Conservation (phyloP, 2,888 invertebrate species). For the Ethmia dodecea region DNA sequence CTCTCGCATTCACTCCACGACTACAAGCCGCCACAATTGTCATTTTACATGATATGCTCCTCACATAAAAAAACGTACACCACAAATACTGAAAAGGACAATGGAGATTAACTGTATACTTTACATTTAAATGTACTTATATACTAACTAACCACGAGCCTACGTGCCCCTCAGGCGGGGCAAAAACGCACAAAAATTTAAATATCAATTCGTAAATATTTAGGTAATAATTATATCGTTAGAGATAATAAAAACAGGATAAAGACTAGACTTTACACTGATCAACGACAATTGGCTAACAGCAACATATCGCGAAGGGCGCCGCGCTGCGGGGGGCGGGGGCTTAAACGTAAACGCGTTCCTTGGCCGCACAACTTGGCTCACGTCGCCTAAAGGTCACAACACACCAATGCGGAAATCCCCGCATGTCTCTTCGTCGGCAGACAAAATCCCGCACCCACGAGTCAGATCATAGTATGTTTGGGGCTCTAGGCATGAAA, state of each 20-base stretch:
- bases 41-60: conserved; percentile 43
- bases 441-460: too few relatives aligned
- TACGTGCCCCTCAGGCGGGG: conserved; percentile 49
- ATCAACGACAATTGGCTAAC: conserved; percentile 71
- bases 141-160: conserved; percentile 72
- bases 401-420: too few relatives aligned
- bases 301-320: conserved; percentile 57
- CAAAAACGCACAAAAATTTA: conserved; percentile 62
- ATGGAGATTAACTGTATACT: conserved; percentile 68
- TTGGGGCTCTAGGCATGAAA: too few relatives aligned
- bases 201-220: conserved; percentile 74
- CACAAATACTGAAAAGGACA: conserved; percentile 75
- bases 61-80: conserved; percentile 62
- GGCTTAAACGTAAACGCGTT: conserved; percentile 13
- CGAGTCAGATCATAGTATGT: background rate
- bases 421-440: too few relatives aligned
- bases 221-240: conserved; percentile 59
- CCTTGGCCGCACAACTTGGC: background rate
- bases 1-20: conserved; percentile 31
- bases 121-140: conserved; percentile 70
- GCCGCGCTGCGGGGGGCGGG: conserved; percentile 35
- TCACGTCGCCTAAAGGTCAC: background rate
- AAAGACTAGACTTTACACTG: conserved; percentile 79
- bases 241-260: conserved; percentile 68
- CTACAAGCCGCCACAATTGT: conserved; percentile 23